Evolutionary conservation across 2,797 vertebrate species (phyloP), one percentile per base, ranked within the genome.

Genomic region (Characodon lateralis): DNA sequence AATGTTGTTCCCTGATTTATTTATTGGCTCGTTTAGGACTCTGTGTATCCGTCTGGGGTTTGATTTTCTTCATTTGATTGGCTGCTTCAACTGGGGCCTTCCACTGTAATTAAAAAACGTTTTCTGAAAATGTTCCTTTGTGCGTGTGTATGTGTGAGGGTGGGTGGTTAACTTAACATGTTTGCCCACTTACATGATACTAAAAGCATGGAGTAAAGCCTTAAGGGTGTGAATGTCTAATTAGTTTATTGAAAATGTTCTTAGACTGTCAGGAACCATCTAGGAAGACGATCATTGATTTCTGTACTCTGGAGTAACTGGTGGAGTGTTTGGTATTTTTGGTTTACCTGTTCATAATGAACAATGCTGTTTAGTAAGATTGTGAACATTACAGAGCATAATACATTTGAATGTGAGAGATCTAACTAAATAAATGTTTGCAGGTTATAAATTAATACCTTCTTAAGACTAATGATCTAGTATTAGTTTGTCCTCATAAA

Each of bases 1-100:
- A 88, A 90, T 91, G 89, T 71, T 41, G 59, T 74, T 91, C 93
- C 83, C 85, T 96, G 87, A 95, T 95, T 96, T 94, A 95, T 95
- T 95, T 80, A 95, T 95, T 84, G 84, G 84, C 87, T 89, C 82
- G 83, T 91, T 91, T 90, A 87, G 84, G 89, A 86, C 89, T 84
- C 58, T 26, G 39, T 31, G 82, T 69, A 79, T 87, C 85, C 73
- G 73, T 28, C 71, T 87, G 89, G 79, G 89, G 87, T 88, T 43
- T 73, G 58, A 5, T 72, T 77, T 1, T 12, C 50, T 58, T 72
- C 14, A 2, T 76, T 75, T 63, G 82, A 88, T 90, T 89, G 88
- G 90, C 39, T 72, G 51, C 55, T 77, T 78, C 20, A 24, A 35
- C 69, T 26, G 13, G 28, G 71, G 80, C 73, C 72, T 83, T 89